These are phyloP conservation scores for Lichenostomus cassidix DNA, from an alignment of 2,113 vertebrate species.

Conservation along the genomic window DNA sequence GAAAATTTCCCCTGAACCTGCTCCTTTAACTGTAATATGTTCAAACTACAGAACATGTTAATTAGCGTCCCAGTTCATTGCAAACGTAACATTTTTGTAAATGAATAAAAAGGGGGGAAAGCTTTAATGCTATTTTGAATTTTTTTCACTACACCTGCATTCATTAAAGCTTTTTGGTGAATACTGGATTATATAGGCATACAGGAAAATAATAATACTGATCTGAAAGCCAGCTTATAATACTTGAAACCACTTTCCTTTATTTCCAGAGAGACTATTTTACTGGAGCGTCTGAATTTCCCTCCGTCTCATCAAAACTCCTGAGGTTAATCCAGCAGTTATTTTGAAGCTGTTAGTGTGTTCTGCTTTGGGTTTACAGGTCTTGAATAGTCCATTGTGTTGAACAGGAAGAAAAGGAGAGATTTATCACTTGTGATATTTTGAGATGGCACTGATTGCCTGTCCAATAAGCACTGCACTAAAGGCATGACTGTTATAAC, in stretches of 20 bases:
- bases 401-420: neutral
- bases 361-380: neutral
- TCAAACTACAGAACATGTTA: conserved; percentile 9
- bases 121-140: neutral
- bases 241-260: neutral
- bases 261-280: neutral
- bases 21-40: conserved; percentile 12
- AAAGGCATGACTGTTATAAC: neutral
- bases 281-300: neutral
- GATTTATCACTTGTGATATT: neutral
- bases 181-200: neutral
- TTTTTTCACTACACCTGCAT: neutral
- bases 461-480: neutral
- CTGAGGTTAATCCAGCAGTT: neutral
- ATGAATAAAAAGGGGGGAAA: neutral
- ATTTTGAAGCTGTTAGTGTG: neutral
- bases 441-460: neutral
- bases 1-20: neutral
- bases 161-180: neutral
- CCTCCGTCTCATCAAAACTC: neutral
- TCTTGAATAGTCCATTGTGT: neutral
- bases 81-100: neutral
- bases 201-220: neutral
- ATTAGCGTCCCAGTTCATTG: neutral
- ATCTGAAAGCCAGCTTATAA: neutral